Percentiles rank a stretch among this genome's conserved stretches.
Evolutionary conservation across 2,888 invertebrate genomes (phyloP).

Genomic region (Amaurobius ferox): DNA sequence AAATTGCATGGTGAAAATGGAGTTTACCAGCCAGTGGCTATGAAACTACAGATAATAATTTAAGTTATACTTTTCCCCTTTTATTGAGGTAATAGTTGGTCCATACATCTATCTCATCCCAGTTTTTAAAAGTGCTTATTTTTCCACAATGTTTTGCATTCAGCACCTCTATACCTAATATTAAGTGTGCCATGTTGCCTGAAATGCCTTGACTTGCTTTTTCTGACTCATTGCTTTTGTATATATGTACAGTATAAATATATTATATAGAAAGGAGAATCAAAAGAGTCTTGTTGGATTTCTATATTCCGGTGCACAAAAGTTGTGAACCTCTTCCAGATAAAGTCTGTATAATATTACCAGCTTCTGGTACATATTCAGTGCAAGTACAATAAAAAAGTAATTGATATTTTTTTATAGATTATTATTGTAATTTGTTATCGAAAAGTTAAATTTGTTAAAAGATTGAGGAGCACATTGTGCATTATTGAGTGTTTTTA

Average conservation of each 20-base stretch:
- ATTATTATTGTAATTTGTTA: slow-evolving; percentile 13
- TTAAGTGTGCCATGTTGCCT: slow-evolving; percentile 44
- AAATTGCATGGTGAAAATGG: too few relatives aligned
- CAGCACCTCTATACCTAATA: slow-evolving; percentile 21
- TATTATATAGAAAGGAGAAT: slow-evolving; percentile 32
- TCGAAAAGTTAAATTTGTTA: neutral
- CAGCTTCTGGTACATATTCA: neutral
- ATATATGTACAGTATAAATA: slow-evolving; percentile 38
- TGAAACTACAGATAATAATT: too few relatives aligned
- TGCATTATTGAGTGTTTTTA: neutral
- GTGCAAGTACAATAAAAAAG: neutral
- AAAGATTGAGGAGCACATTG: neutral
- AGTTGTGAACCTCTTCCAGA: slow-evolving; percentile 13
- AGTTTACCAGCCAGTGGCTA: too few relatives aligned
- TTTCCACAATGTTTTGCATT: slow-evolving; percentile 47
- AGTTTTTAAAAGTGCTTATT: neutral
- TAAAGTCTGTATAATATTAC: neutral
- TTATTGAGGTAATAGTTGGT: neutral
- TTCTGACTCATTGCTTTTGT: slow-evolving; percentile 14
- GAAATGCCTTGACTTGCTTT: slow-evolving; percentile 40
- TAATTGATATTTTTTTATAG: slow-evolving; percentile 10
- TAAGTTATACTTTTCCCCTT: too few relatives aligned
- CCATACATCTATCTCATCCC: neutral
- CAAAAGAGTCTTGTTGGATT: neutral
- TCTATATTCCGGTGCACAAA: slow-evolving; percentile 10